Percentiles rank a stretch among this genome's conserved stretches.
These are phyloP conservation scores for Rhinoderma darwinii DNA, from an alignment of 2,113 vertebrate species.

Conservation along the genomic window DNA sequence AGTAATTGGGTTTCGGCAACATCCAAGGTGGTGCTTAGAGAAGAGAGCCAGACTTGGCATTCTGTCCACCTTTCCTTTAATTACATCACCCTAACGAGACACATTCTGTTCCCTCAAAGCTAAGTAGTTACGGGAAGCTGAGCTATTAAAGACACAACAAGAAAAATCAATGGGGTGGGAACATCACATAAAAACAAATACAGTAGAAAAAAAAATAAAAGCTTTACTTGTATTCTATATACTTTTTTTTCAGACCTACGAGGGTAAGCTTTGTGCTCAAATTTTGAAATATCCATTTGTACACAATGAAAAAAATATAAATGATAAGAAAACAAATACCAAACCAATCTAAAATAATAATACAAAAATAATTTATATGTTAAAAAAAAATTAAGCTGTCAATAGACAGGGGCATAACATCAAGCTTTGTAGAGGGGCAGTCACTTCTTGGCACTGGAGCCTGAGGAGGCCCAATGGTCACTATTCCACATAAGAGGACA, in stretches of 20 bases:
- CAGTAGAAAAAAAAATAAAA: slow-evolving; percentile 4
- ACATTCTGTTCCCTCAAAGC: slow-evolving; percentile 63
- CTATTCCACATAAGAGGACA: no score
- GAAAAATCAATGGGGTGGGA: slow-evolving; percentile 43
- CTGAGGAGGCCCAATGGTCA: no score
- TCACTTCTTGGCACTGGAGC: no score
- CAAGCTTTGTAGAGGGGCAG: no score
- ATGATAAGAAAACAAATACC: not conserved
- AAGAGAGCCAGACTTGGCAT: slow-evolving; percentile 67
- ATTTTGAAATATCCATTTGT: not conserved
- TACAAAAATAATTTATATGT: no score
- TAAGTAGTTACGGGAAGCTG: slow-evolving; percentile 67
- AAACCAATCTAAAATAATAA: no score
- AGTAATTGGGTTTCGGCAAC: slow-evolving; percentile 73
- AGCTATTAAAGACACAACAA: slow-evolving; percentile 48
- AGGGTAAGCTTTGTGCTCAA: not conserved
- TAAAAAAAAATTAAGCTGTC: no score
- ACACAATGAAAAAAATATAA: not conserved
- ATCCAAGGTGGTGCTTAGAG: slow-evolving; percentile 68
- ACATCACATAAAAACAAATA: slow-evolving; percentile 4
- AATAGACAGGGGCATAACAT: no score
- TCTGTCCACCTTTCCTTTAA: slow-evolving; percentile 71
- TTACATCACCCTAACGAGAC: slow-evolving; percentile 71
- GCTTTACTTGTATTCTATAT: not conserved
- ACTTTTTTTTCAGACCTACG: not conserved